Base-by-base conservation (phyloP, 1,140 invertebrate species). In the Agrilus planipennis region DNA sequence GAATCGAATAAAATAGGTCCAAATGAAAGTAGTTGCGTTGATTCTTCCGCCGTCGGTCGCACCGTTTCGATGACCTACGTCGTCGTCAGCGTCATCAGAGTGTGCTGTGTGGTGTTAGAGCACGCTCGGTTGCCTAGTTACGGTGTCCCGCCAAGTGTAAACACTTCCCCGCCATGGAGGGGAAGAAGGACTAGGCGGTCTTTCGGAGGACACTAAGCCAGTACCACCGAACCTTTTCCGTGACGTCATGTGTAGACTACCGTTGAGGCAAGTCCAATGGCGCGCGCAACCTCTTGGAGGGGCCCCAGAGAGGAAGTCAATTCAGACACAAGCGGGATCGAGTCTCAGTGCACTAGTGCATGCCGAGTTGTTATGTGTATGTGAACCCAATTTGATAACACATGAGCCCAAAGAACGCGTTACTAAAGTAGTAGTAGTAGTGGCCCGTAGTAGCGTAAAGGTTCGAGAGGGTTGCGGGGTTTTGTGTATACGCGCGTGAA, bases 221-320 rank as follows among this genome's bases (percentile, higher is more conserved):
- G n/a, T n/a, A n/a, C n/a, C n/a, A n/a, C n/a, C n/a, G n/a, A n/a
- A n/a, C n/a, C n/a, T n/a, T 43, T 21, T 15, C 55, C 57, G 65
- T 67, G 66, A 67, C 64, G 63, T 56, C 65, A 64, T 41, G 20
- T 19, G 53, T 48, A n/a, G 43, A 34, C 31, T 39, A 41, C 62
- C 53, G 47, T 36, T 46, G 44, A 44, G 32, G 42, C 35, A 34
- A 34, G 40, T 34, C 47, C 50, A 52, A 52, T 52, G 50, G 50
- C 50, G 50, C 53, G 49, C 49, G 48, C 45, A 58, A 43, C 47
- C 46, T 30, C 41, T 46, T 57, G 63, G 62, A 62, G 63, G 64
- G 66, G 65, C 62, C 58, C 57, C 64, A 58, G 60, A 57, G 62
- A 55, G 57, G 61, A 57, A 36, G 10, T 4, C 34, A 21, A 36